Percentiles rank a stretch among this genome's conserved stretches.
Conservation (phyloP, 2,113 vertebrate genomes). For the Phoenicopterus ruber region DNA sequence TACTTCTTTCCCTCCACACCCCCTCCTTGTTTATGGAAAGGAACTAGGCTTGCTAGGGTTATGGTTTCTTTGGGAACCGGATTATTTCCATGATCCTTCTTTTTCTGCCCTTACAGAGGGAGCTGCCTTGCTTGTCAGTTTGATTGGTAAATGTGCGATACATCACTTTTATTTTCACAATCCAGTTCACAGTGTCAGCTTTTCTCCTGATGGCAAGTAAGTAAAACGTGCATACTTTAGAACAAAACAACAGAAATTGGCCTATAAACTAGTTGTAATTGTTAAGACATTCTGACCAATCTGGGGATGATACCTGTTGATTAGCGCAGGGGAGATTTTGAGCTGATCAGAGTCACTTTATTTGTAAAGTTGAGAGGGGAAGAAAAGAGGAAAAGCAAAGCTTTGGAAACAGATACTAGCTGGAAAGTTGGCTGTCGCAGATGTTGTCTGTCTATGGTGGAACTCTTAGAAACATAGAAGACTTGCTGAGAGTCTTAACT, state of each 20-base stretch:
- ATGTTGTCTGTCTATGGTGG: not conserved
- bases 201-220: conserved; percentile 94
- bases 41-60: not conserved
- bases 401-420: not conserved
- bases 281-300: not conserved
- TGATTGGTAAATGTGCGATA: conserved; percentile 84
- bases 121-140: conserved; percentile 85
- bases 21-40: not conserved
- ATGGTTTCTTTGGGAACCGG: not conserved
- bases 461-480: not conserved
- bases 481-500: not conserved
- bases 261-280: not conserved
- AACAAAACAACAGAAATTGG: not conserved
- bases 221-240: not conserved
- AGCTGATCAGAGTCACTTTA: not conserved
- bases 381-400: not conserved
- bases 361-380: not conserved
- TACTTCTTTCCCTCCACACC: not conserved
- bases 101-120: conserved; percentile 78
- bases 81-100: not conserved
- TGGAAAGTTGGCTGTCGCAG: not conserved
- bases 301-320: not conserved
- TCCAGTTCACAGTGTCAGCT: conserved; percentile 87
- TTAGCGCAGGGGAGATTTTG: not conserved
- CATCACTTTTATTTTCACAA: conserved; percentile 92